These are phyloP conservation scores for Nephrotoma flavescens DNA, from an alignment of 2,888 invertebrate genomes.

Conservation along the genomic window DNA sequence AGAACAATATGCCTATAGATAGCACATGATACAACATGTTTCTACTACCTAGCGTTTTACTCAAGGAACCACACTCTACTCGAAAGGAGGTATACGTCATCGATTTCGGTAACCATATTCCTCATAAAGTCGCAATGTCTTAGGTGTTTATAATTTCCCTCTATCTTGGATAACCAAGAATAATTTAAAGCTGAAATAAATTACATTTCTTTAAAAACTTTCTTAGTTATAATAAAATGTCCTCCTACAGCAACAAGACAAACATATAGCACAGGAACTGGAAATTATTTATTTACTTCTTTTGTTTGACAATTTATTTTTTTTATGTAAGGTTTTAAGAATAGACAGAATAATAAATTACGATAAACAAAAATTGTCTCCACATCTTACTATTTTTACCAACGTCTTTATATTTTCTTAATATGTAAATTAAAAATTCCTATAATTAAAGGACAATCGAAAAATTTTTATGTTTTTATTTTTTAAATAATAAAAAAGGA, in stretches of 20 bases:
- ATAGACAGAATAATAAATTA: slow-evolving; percentile 1
- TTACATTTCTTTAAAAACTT: background rate
- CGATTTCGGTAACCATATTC: too few species aligned
- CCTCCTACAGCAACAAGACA: background rate
- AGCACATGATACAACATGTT: too few species aligned
- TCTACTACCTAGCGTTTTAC: too few species aligned
- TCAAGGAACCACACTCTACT: too few species aligned
- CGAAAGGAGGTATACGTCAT: too few species aligned
- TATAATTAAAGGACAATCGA: background rate
- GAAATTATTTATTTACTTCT: background rate
- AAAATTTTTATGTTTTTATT: background rate
- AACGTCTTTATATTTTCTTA: background rate
- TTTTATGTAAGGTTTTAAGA: background rate
- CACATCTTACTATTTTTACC: background rate
- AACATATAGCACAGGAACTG: background rate
- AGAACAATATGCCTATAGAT: too few species aligned
- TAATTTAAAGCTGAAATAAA: background rate
- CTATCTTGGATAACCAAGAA: background rate
- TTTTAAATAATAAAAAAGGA: too few species aligned
- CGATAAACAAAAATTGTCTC: background rate
- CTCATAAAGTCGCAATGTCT: too few species aligned
- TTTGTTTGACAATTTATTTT: background rate
- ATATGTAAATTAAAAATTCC: background rate
- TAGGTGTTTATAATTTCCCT: too few species aligned
- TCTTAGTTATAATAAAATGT: background rate